Evolutionary conservation across 2,888 invertebrate species (phyloP).

Genomic region (Petrophora chlorosata): DNA sequence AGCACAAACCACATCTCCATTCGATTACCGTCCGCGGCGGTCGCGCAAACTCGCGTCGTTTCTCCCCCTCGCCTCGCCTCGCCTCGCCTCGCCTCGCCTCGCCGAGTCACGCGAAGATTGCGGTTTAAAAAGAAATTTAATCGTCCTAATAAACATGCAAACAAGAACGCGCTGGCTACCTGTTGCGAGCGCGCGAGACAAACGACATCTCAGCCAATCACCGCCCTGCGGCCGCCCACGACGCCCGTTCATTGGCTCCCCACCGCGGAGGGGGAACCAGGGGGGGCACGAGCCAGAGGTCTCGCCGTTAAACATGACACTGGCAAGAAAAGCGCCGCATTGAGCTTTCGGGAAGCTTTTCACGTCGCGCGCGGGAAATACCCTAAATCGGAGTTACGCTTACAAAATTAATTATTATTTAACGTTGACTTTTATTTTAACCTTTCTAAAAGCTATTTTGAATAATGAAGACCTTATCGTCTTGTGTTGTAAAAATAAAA

Average conservation of each 20-base stretch:
- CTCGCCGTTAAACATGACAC: conserved; percentile 70
- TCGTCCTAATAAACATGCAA: conserved; percentile 82
- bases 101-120: conserved; percentile 56
- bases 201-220: conserved; percentile 69
- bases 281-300: conserved; percentile 58
- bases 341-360: conserved; percentile 81
- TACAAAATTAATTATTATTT: conserved; percentile 28
- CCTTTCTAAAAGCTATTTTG: not conserved
- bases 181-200: conserved; percentile 82
- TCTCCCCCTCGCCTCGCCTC: conserved; percentile 55
- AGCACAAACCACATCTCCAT: conserved; percentile 59
- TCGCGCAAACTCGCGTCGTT: no score
- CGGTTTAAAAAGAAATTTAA: conserved; percentile 78
- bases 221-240: conserved; percentile 75
- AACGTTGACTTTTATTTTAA: conserved; percentile 6
- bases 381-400: conserved; percentile 30
- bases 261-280: conserved; percentile 55
- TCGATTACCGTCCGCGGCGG: conserved; percentile 50
- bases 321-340: conserved; percentile 80
- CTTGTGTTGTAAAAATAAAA: conserved; percentile 21
- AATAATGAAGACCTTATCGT: conserved; percentile 21
- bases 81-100: no score
- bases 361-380: conserved; percentile 65
- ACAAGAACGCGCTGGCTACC: conserved; percentile 79
- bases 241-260: conserved; percentile 65